Evolutionary conservation across 1,140 invertebrate species (phyloP).

Genomic region (Drosophila sturtevanti): DNA sequence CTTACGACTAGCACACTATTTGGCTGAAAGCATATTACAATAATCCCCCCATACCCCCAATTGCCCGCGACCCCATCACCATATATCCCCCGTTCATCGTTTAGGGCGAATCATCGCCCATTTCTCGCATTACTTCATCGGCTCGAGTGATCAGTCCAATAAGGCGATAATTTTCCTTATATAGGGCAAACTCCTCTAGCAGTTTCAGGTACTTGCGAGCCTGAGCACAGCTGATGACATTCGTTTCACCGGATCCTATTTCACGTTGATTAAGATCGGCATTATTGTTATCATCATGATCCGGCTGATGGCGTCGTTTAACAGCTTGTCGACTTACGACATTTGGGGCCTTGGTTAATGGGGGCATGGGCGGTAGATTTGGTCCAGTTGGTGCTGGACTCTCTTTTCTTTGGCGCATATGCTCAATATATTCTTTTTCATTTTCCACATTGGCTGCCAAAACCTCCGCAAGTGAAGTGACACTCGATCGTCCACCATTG

Average conservation of each 20-base stretch:
- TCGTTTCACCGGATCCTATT: conserved; percentile 16
- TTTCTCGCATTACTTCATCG: conserved; percentile 75
- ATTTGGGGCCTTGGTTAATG: conserved; percentile 50
- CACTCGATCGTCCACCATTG: conserved; percentile 65
- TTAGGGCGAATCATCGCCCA: conserved; percentile 48
- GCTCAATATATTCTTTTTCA: conserved; percentile 66
- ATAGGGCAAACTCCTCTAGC: conserved; percentile 73
- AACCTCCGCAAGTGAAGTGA: conserved; percentile 64
- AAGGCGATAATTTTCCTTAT: conserved; percentile 70
- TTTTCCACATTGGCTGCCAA: conserved; percentile 66
- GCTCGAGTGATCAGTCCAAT: conserved; percentile 74
- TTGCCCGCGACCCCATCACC: neutral
- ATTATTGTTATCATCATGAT: conserved; percentile 64
- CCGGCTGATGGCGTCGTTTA: conserved; percentile 46
- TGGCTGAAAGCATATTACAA: conserved; percentile 3
- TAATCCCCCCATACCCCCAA: neutral
- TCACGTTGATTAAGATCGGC: conserved; percentile 11
- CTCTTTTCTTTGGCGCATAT: conserved; percentile 53
- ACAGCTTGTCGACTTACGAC: neutral
- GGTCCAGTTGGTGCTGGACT: conserved; percentile 13
- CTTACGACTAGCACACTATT: conserved; percentile 13
- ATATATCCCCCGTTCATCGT: neutral
- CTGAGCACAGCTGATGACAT: conserved; percentile 62
- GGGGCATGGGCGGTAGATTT: conserved; percentile 48
- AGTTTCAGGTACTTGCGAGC: conserved; percentile 77